Base-by-base conservation (phyloP, 2,113 vertebrate species). In the Daubentonia madagascariensis region DNA sequence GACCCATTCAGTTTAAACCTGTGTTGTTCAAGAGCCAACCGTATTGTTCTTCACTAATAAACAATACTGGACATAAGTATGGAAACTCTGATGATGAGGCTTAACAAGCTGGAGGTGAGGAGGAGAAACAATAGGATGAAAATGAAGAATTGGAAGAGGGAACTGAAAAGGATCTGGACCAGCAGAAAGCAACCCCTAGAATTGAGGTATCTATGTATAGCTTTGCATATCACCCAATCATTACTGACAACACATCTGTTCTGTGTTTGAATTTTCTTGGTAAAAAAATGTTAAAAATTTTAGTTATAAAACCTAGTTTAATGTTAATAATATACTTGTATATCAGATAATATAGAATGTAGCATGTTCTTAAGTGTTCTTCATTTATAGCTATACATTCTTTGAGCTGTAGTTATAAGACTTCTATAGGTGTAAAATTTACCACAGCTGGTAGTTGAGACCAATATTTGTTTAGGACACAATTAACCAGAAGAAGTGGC, bases 41-140 rank as follows among this genome's bases (percentile, higher is more conserved):
- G 52, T 73, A 28, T 89, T 83, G 67, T 43, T 88, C 57, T 94
- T 94, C 73, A 70, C 37, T 89, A 90, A 78, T 72, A 90, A 92
- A 35, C 43, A 28, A n/a, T n/a, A n/a, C 2, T 85, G 35, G 40
- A 43, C 43, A 48, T 52, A 61, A 75, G 4, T 83, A 7, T 92
- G 85, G 25, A 88, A 85, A 50, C 2, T 75, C n/a, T 78, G 50
- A 68, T 59, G 61, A 84, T 23, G 50, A 70, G 7, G 16, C n/a
- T 35, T 32, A 50, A 70, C 30, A 78, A 85, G 3, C 4, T 93
- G 37, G 23, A 89, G 25, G 25, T 59, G 14, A 84, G 18, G 59
- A 93, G 4, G 45, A 86, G 17, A 59, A 86, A 81, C 10, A 32
- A 13, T 25, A 48, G 4, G 48, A 40, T 40, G 11, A 83, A 68